Evolutionary conservation across 2,888 invertebrate species (phyloP).

Genomic region (Eurois occulta): DNA sequence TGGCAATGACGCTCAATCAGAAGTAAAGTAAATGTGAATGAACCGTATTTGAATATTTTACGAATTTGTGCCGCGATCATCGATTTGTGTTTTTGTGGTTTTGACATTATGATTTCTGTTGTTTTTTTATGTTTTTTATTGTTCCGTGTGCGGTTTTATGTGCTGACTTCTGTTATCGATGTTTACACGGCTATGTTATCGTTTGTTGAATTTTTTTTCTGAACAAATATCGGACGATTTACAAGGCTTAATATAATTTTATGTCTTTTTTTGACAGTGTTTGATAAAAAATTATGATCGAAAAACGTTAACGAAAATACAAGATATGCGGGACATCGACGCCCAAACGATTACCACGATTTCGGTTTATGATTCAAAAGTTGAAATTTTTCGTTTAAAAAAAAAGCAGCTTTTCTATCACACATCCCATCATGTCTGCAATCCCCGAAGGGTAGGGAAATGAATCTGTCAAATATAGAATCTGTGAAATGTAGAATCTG

Average conservation of each 20-base stretch:
- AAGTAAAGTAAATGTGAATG: background rate
- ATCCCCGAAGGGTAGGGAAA: too few species aligned
- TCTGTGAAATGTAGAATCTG: too few species aligned
- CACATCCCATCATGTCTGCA: too few species aligned
- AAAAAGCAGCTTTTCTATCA: background rate
- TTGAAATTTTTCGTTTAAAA: background rate
- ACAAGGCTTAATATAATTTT: background rate
- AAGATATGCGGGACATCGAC: too few species aligned
- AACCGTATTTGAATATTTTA: constrained; percentile 48
- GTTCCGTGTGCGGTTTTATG: constrained; percentile 8
- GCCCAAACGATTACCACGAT: background rate
- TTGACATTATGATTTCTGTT: constrained; percentile 39
- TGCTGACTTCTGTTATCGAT: constrained; percentile 9
- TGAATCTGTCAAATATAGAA: too few species aligned
- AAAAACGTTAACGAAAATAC: background rate
- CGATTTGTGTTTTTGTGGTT: constrained; percentile 36
- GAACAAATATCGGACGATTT: background rate
- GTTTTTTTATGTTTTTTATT: constrained; percentile 32
- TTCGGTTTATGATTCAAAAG: background rate
- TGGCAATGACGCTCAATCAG: background rate
- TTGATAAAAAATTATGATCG: background rate
- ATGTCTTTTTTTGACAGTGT: background rate
- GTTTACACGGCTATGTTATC: background rate
- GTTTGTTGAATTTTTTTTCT: background rate
- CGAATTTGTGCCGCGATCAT: constrained; percentile 37